Evolutionary conservation across 2,797 vertebrate species (phyloP), one percentile per base, ranked within the genome.

Genomic region (Buphagus erythrorhynchus): DNA sequence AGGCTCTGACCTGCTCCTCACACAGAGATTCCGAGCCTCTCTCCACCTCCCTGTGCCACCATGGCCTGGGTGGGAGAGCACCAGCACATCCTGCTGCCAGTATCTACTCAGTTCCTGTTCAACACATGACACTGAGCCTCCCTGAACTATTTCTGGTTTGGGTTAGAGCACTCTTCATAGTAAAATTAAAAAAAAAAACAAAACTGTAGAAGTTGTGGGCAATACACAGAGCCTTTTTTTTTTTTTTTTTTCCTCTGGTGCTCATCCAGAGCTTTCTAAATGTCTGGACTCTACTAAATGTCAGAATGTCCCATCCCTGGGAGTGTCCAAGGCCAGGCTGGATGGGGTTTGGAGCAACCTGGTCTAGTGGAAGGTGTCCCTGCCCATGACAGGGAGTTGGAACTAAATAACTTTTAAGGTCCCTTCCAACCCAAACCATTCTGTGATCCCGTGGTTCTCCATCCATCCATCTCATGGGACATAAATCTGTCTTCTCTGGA

Each of bases 11-110:
- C 11, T 10, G 6, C 45, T 77, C 76, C 67, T 76, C 78, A 42
- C 1, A 0, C 40, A 26, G 4, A 0, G 0, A 54, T 42, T 21
- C n/a, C 0, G 3, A 90, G 13, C 42, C 31, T 80, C 42, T 48
- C 19, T 66, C 9, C 42, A 7, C 36, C n/a, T 82, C 63, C 21
- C 62, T 1, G 24, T 22, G 51, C 38, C 18, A 9, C 38, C 40
- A 22, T 0, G 2, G 40, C 13, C 31, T 38, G 55, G 46, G 19
- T n/a, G 24, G 33, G 16, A 57, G 42, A 45, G 28, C 65, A 75
- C 10, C 80, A 58, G 33, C 67, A 48, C 16, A 0, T 25, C 29
- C 33, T 21, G 21, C 28, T 51, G 31, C 6, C 38, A 31, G 21
- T 33, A 14, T 15, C 67, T 49, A 0, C 78, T 82, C 8, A 12